phyloP scores from a whole-genome alignment of 2,113 vertebrate genomes.

The Paramisgurnus dabryanus region DNA sequence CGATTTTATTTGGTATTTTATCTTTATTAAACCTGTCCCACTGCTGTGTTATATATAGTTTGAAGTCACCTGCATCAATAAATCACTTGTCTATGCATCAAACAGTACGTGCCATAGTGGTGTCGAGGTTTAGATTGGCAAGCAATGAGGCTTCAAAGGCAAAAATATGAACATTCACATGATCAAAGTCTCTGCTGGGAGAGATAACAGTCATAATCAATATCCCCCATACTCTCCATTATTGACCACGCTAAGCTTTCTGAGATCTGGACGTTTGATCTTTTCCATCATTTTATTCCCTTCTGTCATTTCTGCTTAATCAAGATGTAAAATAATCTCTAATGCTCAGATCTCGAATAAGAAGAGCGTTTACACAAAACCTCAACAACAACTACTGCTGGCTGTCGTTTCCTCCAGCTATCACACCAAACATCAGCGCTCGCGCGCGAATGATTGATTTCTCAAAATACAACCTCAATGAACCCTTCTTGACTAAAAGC shows the following conservation, averaged over 20 bases:
- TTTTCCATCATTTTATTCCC: constrained; percentile 17
- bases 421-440: constrained; percentile 14
- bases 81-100: constrained; percentile 21
- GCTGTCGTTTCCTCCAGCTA: background rate
- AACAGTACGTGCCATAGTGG: constrained; percentile 62
- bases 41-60: background rate
- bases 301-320: constrained; percentile 73
- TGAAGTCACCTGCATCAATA: background rate
- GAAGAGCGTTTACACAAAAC: constrained; percentile 47
- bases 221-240: constrained; percentile 52
- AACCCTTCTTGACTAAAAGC: background rate
- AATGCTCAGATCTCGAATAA: constrained; percentile 60
- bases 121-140: constrained; percentile 51
- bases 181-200: constrained; percentile 59
- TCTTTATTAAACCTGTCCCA: background rate
- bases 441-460: constrained; percentile 60
- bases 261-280: constrained; percentile 44
- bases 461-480: constrained; percentile 45
- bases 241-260: constrained; percentile 44
- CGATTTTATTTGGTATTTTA: constrained; percentile 11
- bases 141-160: constrained; percentile 60
- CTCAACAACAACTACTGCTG: background rate
- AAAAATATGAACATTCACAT: constrained; percentile 62
- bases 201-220: constrained; percentile 69
- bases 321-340: constrained; percentile 67